Conservation (phyloP, 2,888 invertebrate genomes). For the Quadriops clusia region DNA sequence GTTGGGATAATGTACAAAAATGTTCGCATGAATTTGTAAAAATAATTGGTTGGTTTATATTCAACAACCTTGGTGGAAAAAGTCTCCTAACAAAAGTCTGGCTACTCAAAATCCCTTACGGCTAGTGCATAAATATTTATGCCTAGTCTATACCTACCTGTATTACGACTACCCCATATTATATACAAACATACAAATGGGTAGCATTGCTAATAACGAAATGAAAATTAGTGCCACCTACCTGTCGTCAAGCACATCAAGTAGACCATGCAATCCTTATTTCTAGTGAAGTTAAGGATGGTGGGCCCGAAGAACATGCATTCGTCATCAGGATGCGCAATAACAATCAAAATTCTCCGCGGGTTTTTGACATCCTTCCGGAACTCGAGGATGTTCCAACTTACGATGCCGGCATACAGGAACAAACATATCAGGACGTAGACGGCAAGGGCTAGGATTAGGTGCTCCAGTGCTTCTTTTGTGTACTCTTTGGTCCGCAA, state of each 20-base stretch:
- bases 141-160: too few relatives aligned
- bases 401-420: slow-evolving; percentile 30
- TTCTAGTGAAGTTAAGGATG: slow-evolving; percentile 53
- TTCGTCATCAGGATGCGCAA: slow-evolving; percentile 97
- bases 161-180: too few relatives aligned
- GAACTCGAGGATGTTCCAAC: slow-evolving; percentile 39
- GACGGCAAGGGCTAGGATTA: slow-evolving; percentile 40
- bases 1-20: too few relatives aligned
- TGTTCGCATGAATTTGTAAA: too few relatives aligned
- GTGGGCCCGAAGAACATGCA: slow-evolving; percentile 98
- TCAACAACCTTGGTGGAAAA: too few relatives aligned
- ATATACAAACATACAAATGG: too few relatives aligned
- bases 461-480: slow-evolving; percentile 43
- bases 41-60: too few relatives aligned
- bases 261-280: slow-evolving; percentile 57
- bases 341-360: slow-evolving; percentile 64
- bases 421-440: slow-evolving; percentile 43
- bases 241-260: slow-evolving; percentile 79
- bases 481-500: slow-evolving; percentile 29
- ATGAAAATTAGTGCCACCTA: slow-evolving; percentile 34
- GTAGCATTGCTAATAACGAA: slow-evolving; percentile 3
- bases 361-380: slow-evolving; percentile 41
- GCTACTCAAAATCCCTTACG: too few relatives aligned
- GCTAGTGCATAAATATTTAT: too few relatives aligned
- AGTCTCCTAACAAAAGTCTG: too few relatives aligned